phyloP scores from a whole-genome alignment of 2,113 vertebrate species.

The Myiagra hebetior region DNA sequence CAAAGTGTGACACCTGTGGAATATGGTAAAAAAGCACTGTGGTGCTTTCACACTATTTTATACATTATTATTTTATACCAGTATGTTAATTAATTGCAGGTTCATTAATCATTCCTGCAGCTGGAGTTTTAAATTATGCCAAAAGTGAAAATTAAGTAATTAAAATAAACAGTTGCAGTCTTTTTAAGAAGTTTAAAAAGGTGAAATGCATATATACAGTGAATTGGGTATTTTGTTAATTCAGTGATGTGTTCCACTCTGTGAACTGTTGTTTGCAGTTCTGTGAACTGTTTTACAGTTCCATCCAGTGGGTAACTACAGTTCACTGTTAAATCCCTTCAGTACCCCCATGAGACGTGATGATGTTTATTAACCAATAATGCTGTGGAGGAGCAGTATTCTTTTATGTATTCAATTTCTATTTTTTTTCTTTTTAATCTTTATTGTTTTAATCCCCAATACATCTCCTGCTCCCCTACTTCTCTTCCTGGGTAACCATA shows the following conservation, averaged over 20 bases:
- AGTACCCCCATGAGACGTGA: neutral
- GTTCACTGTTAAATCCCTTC: neutral
- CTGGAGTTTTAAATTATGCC: constrained; percentile 56
- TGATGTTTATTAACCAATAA: neutral
- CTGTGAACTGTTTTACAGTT: neutral
- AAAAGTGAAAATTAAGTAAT: constrained; percentile 67
- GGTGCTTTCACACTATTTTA: constrained; percentile 21
- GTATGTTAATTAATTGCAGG: constrained; percentile 43
- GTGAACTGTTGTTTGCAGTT: neutral
- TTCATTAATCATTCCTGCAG: constrained; percentile 70
- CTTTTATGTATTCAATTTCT: neutral
- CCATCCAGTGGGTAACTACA: neutral
- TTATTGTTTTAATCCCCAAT: neutral
- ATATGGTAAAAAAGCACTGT: neutral
- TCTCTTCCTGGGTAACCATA: neutral
- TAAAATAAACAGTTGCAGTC: constrained; percentile 57
- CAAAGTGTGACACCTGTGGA: constrained; percentile 9
- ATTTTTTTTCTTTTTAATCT: neutral
- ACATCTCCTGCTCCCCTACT: neutral
- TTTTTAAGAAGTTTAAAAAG: constrained; percentile 52
- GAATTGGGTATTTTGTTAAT: constrained; percentile 16
- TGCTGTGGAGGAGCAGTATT: neutral
- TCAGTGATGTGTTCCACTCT: neutral
- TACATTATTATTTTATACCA: constrained; percentile 25
- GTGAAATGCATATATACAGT: constrained; percentile 1